Percentiles rank a stretch among this genome's conserved stretches.
These are phyloP conservation scores for Tenodera sinensis DNA, from an alignment of 2,888 invertebrate genomes.

Conservation along the genomic window DNA sequence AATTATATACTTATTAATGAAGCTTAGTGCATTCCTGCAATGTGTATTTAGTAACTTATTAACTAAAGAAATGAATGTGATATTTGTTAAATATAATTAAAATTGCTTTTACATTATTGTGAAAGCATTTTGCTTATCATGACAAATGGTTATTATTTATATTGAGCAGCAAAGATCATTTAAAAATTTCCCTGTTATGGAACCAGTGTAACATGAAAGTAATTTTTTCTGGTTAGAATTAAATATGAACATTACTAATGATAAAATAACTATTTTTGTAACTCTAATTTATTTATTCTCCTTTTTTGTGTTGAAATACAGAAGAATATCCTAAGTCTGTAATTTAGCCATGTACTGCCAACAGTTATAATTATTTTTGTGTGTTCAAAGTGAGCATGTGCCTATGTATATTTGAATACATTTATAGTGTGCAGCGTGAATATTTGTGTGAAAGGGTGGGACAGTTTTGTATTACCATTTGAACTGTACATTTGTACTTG, in stretches of 20 bases:
- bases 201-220: neutral
- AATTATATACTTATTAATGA: neutral
- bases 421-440: neutral
- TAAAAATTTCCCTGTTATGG: neutral
- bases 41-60: neutral
- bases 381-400: neutral
- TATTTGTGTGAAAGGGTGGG: neutral
- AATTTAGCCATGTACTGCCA: neutral
- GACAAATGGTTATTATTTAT: neutral
- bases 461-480: constrained; percentile 4
- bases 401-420: neutral
- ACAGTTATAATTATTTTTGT: neutral
- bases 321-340: neutral
- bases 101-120: neutral
- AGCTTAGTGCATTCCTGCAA: neutral
- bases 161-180: neutral
- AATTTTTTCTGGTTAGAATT: neutral
- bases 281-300: neutral
- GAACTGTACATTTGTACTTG: constrained; percentile 4
- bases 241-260: neutral
- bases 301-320: neutral
- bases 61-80: neutral
- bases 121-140: neutral
- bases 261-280: neutral
- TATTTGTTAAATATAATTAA: neutral